Base-by-base conservation (phyloP, 2,113 vertebrate species). In the Engraulis encrasicolus region DNA sequence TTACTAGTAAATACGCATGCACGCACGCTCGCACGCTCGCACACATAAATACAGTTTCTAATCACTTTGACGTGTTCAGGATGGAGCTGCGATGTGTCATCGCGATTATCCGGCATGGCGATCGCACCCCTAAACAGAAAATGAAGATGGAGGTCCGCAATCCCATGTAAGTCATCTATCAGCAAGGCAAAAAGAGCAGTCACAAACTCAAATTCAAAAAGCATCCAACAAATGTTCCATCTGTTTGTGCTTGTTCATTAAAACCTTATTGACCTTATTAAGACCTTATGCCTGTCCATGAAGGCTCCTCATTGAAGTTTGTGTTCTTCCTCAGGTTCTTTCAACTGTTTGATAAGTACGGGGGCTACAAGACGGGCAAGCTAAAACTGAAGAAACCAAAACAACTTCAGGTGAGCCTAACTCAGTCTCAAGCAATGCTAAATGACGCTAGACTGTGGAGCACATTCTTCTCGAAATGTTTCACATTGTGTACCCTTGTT, bases 121-220 rank as follows among this genome's bases (percentile, higher is more conserved):
- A 99, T 89, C 93, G 98, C 82, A 99, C 98, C 0, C 98, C 98
- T 0, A 99, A 99, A 88, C 98, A 99, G 92, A 99, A 99, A 91
- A 99, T 99, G 98, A 99, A 99, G 92, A 99, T 99, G 98, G 98
- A 99, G 89, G 98, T 99, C 78, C 97, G 96, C 19, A 97, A 99
- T 86, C 91, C 97, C 12, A 95, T 97, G 98, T 99, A 92, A 84
- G 95, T 90, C 9, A 0, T 66, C 34, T 40, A 37, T 34, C 80
- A 0, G 80, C 19, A 71, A 6, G 49, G 12, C 58, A 66, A 19
- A 0, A 19, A 0, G 19, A 6, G 52, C 52, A 48, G 6, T 40
- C 1, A 11, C 17, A 49, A 31, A 71, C 79, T 19, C 14, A 48
- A 20, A 18, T n/a, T n/a, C n/a, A n/a, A n/a, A n/a, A n/a, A n/a